Conservation (phyloP, 2,888 invertebrate genomes). For the Ormyrus thymus region DNA sequence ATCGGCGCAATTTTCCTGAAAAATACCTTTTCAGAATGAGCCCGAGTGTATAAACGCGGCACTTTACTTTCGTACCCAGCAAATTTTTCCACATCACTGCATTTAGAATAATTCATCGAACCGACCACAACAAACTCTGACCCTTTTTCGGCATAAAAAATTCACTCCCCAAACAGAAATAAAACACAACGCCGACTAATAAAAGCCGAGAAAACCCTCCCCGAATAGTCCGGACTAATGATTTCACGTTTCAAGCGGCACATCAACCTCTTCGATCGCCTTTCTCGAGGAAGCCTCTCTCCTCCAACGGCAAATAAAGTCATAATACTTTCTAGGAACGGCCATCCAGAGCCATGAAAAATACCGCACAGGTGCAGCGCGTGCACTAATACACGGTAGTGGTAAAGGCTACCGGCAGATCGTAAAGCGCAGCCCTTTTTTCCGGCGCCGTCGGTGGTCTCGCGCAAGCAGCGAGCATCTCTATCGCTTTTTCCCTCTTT, state of each 20-base stretch:
- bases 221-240: slow-evolving; percentile 1
- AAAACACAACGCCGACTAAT: slow-evolving; percentile 6
- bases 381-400: slow-evolving; percentile 58
- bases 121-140: neutral
- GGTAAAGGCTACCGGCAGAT: slow-evolving; percentile 53
- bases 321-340: slow-evolving; percentile 51
- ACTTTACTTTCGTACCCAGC: too few relatives aligned
- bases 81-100: too few relatives aligned
- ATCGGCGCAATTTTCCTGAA: too few relatives aligned
- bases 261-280: neutral
- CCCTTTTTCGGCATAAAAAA: neutral
- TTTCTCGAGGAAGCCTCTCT: neutral
- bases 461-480: neutral
- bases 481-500: slow-evolving; percentile 27
- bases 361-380: slow-evolving; percentile 24
- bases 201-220: slow-evolving; percentile 8
- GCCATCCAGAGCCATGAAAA: slow-evolving; percentile 20
- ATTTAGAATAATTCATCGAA: neutral
- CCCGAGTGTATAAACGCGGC: too few relatives aligned
- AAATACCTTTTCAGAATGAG: too few relatives aligned
- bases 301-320: slow-evolving; percentile 38
- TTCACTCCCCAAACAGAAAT: neutral
- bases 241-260: neutral
- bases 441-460: slow-evolving; percentile 34
- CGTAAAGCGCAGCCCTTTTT: slow-evolving; percentile 57